phyloP scores from a whole-genome alignment of 2,113 vertebrate genomes.

The Pelodiscus sinensis region DNA sequence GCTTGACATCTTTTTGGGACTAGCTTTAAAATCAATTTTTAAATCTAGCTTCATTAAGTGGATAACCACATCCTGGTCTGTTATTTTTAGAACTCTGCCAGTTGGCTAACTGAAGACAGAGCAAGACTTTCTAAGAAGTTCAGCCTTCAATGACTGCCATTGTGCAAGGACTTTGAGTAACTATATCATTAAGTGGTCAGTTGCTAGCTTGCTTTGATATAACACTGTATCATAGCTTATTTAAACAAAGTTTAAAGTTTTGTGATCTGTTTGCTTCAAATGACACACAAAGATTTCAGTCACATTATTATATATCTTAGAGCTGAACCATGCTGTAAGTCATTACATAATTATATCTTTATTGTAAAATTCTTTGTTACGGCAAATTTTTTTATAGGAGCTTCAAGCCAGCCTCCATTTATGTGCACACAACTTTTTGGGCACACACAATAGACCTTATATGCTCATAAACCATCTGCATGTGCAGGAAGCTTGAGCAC shows the following conservation, averaged over 20 bases:
- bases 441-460: fast-evolving
- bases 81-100: neutral
- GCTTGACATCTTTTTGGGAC: neutral
- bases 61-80: neutral
- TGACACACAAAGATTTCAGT: neutral
- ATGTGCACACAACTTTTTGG: neutral
- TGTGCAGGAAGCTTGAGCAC: neutral
- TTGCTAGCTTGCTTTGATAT: neutral
- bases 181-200: neutral
- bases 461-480: neutral
- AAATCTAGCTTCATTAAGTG: neutral
- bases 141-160: neutral
- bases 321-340: neutral
- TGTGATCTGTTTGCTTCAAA: neutral
- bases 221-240: neutral
- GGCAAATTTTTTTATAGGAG: neutral
- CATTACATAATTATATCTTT: neutral
- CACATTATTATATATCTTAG: neutral
- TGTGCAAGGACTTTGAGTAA: neutral
- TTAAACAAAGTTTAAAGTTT: neutral
- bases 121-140: neutral
- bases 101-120: neutral
- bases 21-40: neutral
- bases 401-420: neutral
- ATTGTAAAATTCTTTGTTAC: neutral